Base-by-base conservation (phyloP, 2,113 vertebrate genomes). In the Anolis carolinensis region DNA sequence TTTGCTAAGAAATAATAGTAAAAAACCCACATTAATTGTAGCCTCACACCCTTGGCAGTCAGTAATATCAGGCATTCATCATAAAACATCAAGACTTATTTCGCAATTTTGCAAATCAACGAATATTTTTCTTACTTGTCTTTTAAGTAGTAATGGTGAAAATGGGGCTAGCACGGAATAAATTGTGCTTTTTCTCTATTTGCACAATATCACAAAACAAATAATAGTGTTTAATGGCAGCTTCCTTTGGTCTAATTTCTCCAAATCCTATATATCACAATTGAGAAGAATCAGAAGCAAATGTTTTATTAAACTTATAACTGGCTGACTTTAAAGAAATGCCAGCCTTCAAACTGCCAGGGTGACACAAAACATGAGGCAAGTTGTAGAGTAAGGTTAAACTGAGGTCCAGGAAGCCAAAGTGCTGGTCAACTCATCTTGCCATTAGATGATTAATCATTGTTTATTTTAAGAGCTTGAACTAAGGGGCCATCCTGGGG, bases 401-500 rank as follows among this genome's bases (percentile, higher is more conserved):
- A 92, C 13, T 86, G 88, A 93, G 92, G 94, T 94, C 90, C 91
- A 92, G 91, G 91, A 91, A 91, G 92, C 93, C 86, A 7, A 94
- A 96, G 90, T 91, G 85, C 84, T 90, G 92, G 95, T 96, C 95
- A 95, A 95, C 86, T 87, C 94, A 85, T 86, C 92, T 85, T 96
- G 95, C 95, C 94, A 92, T 94, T 93, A 94, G 93, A 91, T 97
- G 97, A 97, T 97, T 97, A 97, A 97, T 89, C 92, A 91, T 84
- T 96, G 96, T 97, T 97, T 98, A 97, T 96, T 97, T 97, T 97
- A 96, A 96, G 94, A 95, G 93, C 92, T 96, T 94, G 91, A 97
- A 96, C 95, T 93, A 95, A 96, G 90, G 94, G 94, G 94, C 92
- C 93, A 93, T 93, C 81, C 88, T 90, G 93, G 96, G 94, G 95